phyloP scores from a whole-genome alignment of 2,113 vertebrate genomes.

The Rhodinocichla rosea region DNA sequence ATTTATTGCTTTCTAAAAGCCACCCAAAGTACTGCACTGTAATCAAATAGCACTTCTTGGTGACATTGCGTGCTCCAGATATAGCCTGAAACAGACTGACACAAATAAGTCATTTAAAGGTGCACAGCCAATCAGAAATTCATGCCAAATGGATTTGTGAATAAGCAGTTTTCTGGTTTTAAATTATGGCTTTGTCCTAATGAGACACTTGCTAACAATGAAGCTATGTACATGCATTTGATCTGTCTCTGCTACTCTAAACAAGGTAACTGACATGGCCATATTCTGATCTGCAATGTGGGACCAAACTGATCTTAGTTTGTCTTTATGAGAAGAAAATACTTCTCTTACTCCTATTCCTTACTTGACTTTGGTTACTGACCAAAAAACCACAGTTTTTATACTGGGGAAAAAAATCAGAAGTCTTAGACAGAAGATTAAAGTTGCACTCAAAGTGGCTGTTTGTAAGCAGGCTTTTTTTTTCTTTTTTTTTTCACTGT shows the following conservation, averaged over 20 bases:
- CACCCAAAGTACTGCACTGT: background rate
- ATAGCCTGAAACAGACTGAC: background rate
- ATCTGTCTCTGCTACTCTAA: background rate
- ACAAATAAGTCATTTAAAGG: constrained; percentile 1
- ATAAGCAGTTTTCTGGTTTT: background rate
- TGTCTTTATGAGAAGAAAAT: background rate
- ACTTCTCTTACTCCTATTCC: background rate
- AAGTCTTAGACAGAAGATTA: background rate
- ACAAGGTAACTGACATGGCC: background rate
- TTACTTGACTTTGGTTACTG: background rate
- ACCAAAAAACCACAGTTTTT: background rate
- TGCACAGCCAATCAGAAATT: background rate
- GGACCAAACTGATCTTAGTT: background rate
- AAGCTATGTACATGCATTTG: background rate
- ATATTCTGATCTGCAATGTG: background rate
- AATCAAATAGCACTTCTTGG: constrained; percentile 41
- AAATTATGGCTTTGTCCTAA: background rate
- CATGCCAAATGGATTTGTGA: background rate
- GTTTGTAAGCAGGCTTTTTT: background rate
- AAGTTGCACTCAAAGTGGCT: background rate
- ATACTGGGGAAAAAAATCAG: background rate
- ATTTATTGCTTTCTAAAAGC: constrained; percentile 53
- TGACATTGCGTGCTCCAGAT: background rate
- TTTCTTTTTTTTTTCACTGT: background rate
- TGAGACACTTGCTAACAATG: background rate